These are phyloP conservation scores for Malthinus seriepunctatus DNA, from an alignment of 2,888 invertebrate genomes.

Conservation along the genomic window DNA sequence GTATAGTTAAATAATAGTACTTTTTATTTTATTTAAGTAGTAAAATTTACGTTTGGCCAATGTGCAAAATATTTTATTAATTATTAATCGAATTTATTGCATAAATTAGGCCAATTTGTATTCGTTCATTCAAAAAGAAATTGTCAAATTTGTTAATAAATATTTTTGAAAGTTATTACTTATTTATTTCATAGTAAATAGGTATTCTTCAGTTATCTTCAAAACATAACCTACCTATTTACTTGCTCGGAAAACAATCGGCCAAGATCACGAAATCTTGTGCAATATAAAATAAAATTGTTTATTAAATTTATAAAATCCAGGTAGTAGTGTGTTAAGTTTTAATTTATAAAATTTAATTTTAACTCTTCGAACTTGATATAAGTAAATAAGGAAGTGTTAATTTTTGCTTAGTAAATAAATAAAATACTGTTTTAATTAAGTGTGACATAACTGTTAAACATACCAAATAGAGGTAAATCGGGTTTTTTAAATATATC, in stretches of 20 bases:
- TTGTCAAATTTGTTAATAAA: conserved; percentile 5
- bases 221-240: neutral
- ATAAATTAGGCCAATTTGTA: conserved; percentile 4
- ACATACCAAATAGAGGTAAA: too few relatives aligned
- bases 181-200: conserved; percentile 6
- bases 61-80: conserved; percentile 5
- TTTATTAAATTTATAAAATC: conserved; percentile 1
- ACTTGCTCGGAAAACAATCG: neutral
- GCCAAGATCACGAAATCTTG: neutral
- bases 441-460: too few relatives aligned
- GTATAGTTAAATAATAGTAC: conserved; percentile 56
- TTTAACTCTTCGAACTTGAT: too few relatives aligned
- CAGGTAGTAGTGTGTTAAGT: conserved; percentile 1
- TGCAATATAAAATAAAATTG: neutral
- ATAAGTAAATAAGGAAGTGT: too few relatives aligned
- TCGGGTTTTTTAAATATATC: too few relatives aligned
- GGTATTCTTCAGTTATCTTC: neutral
- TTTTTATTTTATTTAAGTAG: conserved; percentile 15
- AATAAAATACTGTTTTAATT: too few relatives aligned
- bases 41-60: conserved; percentile 3
- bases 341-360: too few relatives aligned
- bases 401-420: too few relatives aligned
- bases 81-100: conserved; percentile 5
- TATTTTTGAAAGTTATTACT: conserved; percentile 5
- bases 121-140: conserved; percentile 4